phyloP scores from a whole-genome alignment of 2,797 vertebrate genomes.

The Clarias laeviceps region DNA sequence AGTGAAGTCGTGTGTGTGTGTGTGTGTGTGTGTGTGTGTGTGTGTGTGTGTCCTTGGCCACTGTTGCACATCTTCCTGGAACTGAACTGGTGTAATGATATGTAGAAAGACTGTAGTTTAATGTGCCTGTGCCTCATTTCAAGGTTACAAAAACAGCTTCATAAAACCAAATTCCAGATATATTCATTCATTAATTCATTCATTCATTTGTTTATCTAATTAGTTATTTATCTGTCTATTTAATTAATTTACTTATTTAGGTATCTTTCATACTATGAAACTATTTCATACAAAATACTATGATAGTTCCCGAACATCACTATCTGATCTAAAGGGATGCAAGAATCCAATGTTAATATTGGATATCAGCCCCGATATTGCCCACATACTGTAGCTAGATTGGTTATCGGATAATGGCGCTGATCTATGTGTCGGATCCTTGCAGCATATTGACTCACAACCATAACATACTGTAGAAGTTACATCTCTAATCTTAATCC shows the following conservation, averaged over 20 bases:
- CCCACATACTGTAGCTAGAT: too few relatives aligned
- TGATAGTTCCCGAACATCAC: too few relatives aligned
- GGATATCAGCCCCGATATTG: too few relatives aligned
- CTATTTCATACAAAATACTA: too few relatives aligned
- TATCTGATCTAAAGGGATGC: background rate
- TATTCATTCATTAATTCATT: background rate
- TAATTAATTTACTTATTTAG: background rate
- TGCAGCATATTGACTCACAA: too few relatives aligned
- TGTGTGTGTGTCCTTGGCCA: background rate
- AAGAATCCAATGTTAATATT: too few relatives aligned
- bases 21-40: background rate
- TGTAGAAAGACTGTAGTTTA: background rate
- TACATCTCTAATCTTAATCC: too few relatives aligned
- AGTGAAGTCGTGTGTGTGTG: background rate
- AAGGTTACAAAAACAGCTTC: background rate
- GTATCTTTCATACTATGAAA: background rate
- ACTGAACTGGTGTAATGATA: background rate
- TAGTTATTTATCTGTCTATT: too few relatives aligned
- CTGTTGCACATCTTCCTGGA: slow-evolving; percentile 9
- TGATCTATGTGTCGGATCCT: too few relatives aligned
- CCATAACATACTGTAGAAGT: too few relatives aligned
- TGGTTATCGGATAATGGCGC: too few relatives aligned
- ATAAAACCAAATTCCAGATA: background rate
- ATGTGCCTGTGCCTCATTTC: slow-evolving; percentile 9
- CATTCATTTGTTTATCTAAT: too few relatives aligned